Percentiles rank a stretch among this genome's conserved stretches.
Conservation (phyloP, 1,140 invertebrate genomes). For the Papilio polytes region DNA sequence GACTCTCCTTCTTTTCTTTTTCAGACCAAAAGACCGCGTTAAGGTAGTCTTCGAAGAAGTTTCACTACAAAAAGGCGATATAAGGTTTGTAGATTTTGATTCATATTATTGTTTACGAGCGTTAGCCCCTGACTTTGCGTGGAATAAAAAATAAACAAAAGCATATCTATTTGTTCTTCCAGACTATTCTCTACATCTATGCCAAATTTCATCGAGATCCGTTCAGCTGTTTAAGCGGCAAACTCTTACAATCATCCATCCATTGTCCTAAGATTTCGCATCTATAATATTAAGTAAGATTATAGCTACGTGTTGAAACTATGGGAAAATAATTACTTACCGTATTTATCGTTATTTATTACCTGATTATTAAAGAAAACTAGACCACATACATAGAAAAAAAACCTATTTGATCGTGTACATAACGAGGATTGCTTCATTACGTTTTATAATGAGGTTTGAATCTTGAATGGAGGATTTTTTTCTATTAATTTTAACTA, state of each 20-base stretch:
- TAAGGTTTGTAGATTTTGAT: constrained; percentile 83
- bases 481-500: neutral
- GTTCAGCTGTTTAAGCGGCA: no score
- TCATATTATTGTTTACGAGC: neutral
- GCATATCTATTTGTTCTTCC: no score
- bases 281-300: neutral
- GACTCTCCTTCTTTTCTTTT: constrained; percentile 61
- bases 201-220: no score
- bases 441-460: constrained; percentile 8
- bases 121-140: no score
- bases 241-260: no score
- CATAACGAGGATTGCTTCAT: constrained; percentile 5
- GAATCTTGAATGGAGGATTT: neutral
- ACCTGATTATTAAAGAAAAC: neutral
- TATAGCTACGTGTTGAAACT: neutral
- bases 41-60: constrained; percentile 87
- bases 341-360: neutral
- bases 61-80: constrained; percentile 86
- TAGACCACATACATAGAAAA: neutral
- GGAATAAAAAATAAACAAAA: no score
- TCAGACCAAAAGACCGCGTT: constrained; percentile 87
- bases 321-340: neutral
- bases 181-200: no score
- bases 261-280: no score
- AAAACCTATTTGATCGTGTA: neutral